Evolutionary conservation across 2,113 vertebrate species (phyloP).

Genomic region (Takifugu bimaculatus): DNA sequence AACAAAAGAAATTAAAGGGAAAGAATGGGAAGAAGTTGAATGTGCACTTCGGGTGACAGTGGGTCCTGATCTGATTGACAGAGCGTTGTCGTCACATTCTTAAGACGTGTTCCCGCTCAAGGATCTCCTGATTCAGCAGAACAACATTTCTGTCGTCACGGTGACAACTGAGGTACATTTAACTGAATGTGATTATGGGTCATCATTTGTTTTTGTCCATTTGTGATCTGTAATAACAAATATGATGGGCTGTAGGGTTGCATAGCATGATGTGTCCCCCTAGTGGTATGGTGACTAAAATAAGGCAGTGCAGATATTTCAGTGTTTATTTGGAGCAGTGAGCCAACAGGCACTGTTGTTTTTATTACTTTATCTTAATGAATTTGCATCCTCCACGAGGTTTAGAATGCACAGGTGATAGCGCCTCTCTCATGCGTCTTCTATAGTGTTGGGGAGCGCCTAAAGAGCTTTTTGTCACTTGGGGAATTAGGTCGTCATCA

Average conservation of each 20-base stretch:
- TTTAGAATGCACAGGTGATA: not conserved
- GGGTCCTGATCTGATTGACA: conserved; percentile 41
- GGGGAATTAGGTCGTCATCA: conserved; percentile 3
- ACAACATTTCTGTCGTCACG: conserved; percentile 3
- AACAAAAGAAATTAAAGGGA: no score
- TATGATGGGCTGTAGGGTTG: conserved; percentile 38
- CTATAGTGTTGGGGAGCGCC: not conserved
- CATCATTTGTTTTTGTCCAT: conserved; percentile 17
- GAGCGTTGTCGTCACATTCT: conserved; percentile 13
- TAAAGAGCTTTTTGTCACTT: conserved; percentile 2
- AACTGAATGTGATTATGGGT: conserved; percentile 1
- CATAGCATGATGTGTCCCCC: conserved; percentile 68
- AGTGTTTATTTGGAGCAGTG: not conserved
- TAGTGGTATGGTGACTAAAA: conserved; percentile 59
- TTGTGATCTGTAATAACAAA: conserved; percentile 11
- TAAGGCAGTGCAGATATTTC: conserved; percentile 1
- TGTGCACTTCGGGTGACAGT: conserved; percentile 35
- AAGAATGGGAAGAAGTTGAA: conserved; percentile 26
- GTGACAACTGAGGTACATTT: conserved; percentile 15
- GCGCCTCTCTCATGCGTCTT: not conserved
- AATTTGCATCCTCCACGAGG: no score
- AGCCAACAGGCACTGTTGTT: no score
- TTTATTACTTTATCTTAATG: no score
- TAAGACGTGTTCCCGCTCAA: conserved; percentile 6
- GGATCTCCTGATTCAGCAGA: conserved; percentile 9